Evolutionary conservation across 2,113 vertebrate species (phyloP), one percentile per base, ranked within the genome.

Genomic region (Falcunculus frontatus): DNA sequence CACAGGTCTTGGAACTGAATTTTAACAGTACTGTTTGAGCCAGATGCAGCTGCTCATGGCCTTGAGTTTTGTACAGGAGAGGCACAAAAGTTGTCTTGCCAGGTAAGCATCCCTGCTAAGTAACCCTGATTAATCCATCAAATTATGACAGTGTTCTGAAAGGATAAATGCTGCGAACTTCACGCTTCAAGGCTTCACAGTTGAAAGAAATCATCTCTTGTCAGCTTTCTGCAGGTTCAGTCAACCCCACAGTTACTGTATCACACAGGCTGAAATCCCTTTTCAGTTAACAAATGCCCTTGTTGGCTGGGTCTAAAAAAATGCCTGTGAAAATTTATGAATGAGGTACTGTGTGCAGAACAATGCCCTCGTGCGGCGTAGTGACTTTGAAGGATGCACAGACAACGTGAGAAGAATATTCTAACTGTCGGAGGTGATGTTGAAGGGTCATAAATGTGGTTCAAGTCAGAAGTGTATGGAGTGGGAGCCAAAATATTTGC

Each of bases 91-190:
- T 42, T 72, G 49, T 67, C 90, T 89, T 84, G 55, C 89, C 76
- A 81, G 73, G 76, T 95, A 88, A 77, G 60, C 60, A 70, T 57
- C 76, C 86, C 89, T 87, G 83, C 86, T 95, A 90, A 95, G 68
- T 67, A 95, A 84, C 64, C 68, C 91, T 95, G 91, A 93, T 95
- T 95, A 95, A 96, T 95, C 93, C 84, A 89, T 96, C 94, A 96
- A 89, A 81, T 90, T 78, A 92, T 92, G 94, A 89, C 95, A 95
- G 92, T 2, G 2, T 35, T 93, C 82, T 77, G 86, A 96, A 95
- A 90, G 83, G 86, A 90, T 95, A 79, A 95, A 84, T 75, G 89
- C 80, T 55, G 33, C 0, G 0, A 86, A 68, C 83, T 86, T 93
- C 86, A 92, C 3, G 44, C 86, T 93, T 95, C 92, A 95, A 74